Evolutionary conservation across 1,140 invertebrate species (phyloP).

Genomic region (Holcopasites calliopsidis): DNA sequence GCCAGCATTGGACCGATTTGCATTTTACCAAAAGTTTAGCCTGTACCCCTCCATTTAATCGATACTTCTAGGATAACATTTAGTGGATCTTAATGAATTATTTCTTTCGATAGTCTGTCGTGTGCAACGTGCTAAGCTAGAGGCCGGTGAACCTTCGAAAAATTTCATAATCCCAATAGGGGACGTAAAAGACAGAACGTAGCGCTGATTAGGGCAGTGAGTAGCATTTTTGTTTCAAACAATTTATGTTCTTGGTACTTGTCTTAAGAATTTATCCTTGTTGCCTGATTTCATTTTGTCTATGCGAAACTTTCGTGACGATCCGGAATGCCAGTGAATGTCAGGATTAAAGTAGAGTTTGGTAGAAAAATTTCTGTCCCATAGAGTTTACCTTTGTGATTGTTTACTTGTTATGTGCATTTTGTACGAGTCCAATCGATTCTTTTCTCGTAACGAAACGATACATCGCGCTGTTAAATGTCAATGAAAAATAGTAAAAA

Average conservation of each 20-base stretch:
- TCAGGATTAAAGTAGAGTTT: not conserved
- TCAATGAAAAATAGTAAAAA: no score
- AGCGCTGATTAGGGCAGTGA: conserved; percentile 75
- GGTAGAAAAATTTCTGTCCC: not conserved
- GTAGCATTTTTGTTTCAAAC: conserved; percentile 63
- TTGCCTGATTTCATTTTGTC: conserved; percentile 6
- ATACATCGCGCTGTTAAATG: no score
- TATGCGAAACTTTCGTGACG: not conserved
- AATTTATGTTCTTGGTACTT: not conserved
- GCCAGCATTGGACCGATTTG: not conserved
- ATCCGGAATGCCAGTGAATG: conserved; percentile 34
- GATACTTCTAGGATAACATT: not conserved
- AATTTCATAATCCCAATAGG: conserved; percentile 72
- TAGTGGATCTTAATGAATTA: conserved; percentile 60
- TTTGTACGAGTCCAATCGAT: not conserved
- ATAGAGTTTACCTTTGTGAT: conserved; percentile 2
- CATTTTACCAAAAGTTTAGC: not conserved
- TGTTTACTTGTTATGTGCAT: conserved; percentile 24
- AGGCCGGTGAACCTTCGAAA: conserved; percentile 71
- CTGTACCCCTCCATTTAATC: not conserved
- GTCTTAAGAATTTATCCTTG: conserved; percentile 18
- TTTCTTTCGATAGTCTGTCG: conserved; percentile 75
- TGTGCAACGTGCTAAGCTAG: conserved; percentile 75
- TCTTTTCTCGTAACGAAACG: not conserved
- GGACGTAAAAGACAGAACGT: conserved; percentile 71